Conservation (phyloP, 2,797 vertebrate genomes). For the Hoplostethus atlanticus region DNA sequence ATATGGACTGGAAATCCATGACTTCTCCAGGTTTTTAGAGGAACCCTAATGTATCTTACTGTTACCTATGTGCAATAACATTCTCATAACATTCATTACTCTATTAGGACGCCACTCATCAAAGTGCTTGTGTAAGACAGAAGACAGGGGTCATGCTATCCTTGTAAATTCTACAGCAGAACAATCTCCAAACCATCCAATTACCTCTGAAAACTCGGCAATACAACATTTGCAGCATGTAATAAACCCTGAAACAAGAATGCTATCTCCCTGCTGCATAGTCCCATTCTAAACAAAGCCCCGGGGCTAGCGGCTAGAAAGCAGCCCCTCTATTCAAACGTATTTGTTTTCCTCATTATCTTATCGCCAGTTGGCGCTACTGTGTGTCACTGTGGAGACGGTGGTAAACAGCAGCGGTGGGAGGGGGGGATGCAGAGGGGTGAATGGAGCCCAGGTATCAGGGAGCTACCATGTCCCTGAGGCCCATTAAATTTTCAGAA, state of each 20-base stretch:
- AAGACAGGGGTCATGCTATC: slow-evolving; percentile 26
- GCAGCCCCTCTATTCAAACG: slow-evolving; percentile 69
- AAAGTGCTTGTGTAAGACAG: slow-evolving; percentile 51
- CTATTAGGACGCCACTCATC: slow-evolving; percentile 35
- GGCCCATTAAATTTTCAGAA: slow-evolving; percentile 86
- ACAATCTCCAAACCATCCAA: slow-evolving; percentile 37
- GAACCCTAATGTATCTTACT: neutral
- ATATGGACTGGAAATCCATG: too few relatives aligned
- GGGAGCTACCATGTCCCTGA: slow-evolving; percentile 76
- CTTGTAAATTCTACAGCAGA: slow-evolving; percentile 34
- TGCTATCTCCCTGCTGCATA: slow-evolving; percentile 75
- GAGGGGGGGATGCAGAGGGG: slow-evolving; percentile 61
- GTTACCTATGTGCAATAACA: slow-evolving; percentile 3
- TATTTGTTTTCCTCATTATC: slow-evolving; percentile 84
- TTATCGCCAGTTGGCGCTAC: slow-evolving; percentile 75
- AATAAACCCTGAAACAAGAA: slow-evolving; percentile 63
- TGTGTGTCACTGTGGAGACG: slow-evolving; percentile 74
- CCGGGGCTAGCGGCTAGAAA: slow-evolving; percentile 50
- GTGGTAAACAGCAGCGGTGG: slow-evolving; percentile 73
- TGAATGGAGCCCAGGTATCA: slow-evolving; percentile 80
- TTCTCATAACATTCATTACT: slow-evolving; percentile 15
- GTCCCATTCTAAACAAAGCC: slow-evolving; percentile 60
- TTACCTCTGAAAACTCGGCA: slow-evolving; percentile 43
- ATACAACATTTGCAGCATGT: slow-evolving; percentile 41
- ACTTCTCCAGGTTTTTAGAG: too few relatives aligned